A percentile compares a stretch with the other conserved stretches of the same genome.
Evolutionary conservation across 1,140 invertebrate species (phyloP).

Genomic region (Rhyacophila brunnea): DNA sequence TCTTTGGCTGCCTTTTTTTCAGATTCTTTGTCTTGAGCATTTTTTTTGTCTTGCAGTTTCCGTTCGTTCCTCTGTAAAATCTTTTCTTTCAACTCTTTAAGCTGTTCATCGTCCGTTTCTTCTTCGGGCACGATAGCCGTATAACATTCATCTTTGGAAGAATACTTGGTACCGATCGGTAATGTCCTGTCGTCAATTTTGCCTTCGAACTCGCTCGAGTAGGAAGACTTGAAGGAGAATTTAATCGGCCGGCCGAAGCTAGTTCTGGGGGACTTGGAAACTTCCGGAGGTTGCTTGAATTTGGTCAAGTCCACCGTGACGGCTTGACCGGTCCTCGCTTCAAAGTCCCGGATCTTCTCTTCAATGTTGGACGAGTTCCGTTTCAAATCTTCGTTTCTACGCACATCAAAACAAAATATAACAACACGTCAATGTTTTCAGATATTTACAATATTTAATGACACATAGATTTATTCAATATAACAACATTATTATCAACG

Average conservation of each 20-base stretch:
- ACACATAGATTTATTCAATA: slow-evolving; percentile 9
- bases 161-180: slow-evolving; percentile 33
- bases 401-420: slow-evolving; percentile 25
- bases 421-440: neutral
- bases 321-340: slow-evolving; percentile 21
- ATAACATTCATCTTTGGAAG: slow-evolving; percentile 30
- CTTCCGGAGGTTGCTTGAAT: slow-evolving; percentile 26
- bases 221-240: slow-evolving; percentile 33
- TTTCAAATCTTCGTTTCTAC: slow-evolving; percentile 35
- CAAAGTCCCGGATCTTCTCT: slow-evolving; percentile 35
- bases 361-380: slow-evolving; percentile 34
- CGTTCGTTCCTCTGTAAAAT: neutral
- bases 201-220: slow-evolving; percentile 30
- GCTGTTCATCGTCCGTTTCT: slow-evolving; percentile 1
- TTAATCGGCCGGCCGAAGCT: slow-evolving; percentile 34
- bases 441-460: slow-evolving; percentile 3
- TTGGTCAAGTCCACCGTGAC: slow-evolving; percentile 23
- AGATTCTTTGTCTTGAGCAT: slow-evolving; percentile 7
- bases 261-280: slow-evolving; percentile 32
- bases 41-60: neutral
- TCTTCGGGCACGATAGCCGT: slow-evolving; percentile 28
- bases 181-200: slow-evolving; percentile 33
- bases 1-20: slow-evolving; percentile 4
- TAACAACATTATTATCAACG: neutral
- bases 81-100: slow-evolving; percentile 1